Evolutionary conservation across 2,113 vertebrate genomes (phyloP).

Genomic region (Emberiza fucata): DNA sequence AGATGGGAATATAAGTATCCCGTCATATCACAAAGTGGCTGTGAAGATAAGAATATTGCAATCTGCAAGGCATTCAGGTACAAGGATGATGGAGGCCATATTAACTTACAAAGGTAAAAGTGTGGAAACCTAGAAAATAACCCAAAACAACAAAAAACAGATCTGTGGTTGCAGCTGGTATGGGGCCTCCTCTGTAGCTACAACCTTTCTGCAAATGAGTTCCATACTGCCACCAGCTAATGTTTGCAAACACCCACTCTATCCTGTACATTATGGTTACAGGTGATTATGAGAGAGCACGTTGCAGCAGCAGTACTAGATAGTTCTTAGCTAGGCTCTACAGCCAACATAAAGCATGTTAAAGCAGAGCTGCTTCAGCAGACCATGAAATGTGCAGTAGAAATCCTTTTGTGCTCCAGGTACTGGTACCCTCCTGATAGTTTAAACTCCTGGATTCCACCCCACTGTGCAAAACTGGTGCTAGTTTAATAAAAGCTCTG

Average conservation of each 20-base stretch:
- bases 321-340: not conserved
- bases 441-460: not conserved
- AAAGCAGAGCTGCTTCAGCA: not conserved
- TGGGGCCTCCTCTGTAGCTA: not conserved
- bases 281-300: not conserved
- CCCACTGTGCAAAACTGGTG: not conserved
- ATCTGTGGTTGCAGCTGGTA: not conserved
- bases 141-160: not conserved
- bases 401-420: not conserved
- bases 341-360: not conserved
- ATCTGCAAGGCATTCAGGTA: not conserved
- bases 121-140: not conserved
- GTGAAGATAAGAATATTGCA: not conserved
- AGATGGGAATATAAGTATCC: not conserved
- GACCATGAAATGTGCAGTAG: not conserved
- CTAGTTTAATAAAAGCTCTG: not conserved
- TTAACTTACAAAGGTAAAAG: not conserved
- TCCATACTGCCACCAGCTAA: not conserved
- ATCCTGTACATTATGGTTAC: fast-evolving
- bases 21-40: not conserved
- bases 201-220: not conserved
- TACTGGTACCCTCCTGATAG: not conserved
- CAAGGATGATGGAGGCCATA: not conserved
- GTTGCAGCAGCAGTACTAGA: not conserved
- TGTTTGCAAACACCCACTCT: not conserved